Base-by-base conservation (phyloP, 2,797 vertebrate genomes). In the Brachyrhaphis roseni region DNA sequence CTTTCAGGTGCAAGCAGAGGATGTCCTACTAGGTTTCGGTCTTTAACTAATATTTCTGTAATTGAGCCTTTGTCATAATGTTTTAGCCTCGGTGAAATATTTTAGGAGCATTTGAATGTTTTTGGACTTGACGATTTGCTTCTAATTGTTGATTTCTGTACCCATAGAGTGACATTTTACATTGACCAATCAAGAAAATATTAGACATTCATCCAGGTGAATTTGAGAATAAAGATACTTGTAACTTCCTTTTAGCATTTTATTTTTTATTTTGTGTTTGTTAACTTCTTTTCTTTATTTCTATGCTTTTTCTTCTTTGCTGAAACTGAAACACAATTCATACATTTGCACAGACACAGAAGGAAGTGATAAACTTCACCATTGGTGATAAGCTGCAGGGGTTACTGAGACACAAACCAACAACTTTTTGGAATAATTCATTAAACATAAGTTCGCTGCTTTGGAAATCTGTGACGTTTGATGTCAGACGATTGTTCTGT, bases 191-290 rank as follows among this genome's bases (percentile, higher is more conserved):
- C 41, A n/a, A 45, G n/a, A 45, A 46, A 46, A 71, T 71, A 16
- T 71, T 12, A 71, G 15, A 46, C 6, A 4, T 71, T 71, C 26
- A 45, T 46, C 39, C 20, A 13, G 39, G 39, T 70, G 10, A 71
- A 71, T 28, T 45, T 71, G 26, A 71, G 43, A 71, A 71, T 71
- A 71, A 71, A 71, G 41, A 46, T 71, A 13, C 26, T 45, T 46
- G 12, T 46, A 71, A 45, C 13, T 28, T 71, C 26, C 68, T 46
- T 43, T 16, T 46, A 16, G 68, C 68, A 5, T 71, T 28, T 71
- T n/a, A 71, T 15, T 45, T 45, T 39, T 66, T 45, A 28, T 71
- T 70, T 43, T n/a, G 43, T 46, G 41, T 45, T 45, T 6, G 45
- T 45, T n/a, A 4, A 4, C 12, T 16, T 45, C 3, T 7, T 45